A percentile compares a stretch with the other conserved stretches of the same genome.
Conservation (phyloP, 2,113 vertebrate species). For the cat (Felis catus) region F.catus_Fca126_mat1.0 CM031415.1:18410001-18410500, state of each 20-base stretch:
- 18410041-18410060: not conserved
- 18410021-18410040: not conserved
- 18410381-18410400: not conserved
- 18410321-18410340: not conserved
- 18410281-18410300: not conserved
- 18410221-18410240: not conserved
- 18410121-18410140: not conserved
- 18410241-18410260: not conserved
- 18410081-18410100: not conserved
- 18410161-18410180: not conserved
- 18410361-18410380: not conserved
- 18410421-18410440: not conserved
- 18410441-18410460: not conserved
- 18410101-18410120: not conserved
- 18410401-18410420: not conserved
- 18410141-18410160: not conserved
- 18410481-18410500: not conserved
- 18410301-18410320: not conserved
- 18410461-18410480: not conserved
- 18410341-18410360: not conserved
- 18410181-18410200: fast-evolving
- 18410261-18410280: not conserved
- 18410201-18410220: not conserved
- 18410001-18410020: not conserved
- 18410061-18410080: not conserved